Evolutionary conservation across 2,113 vertebrate species (phyloP).

Genomic region (Hippocampus guttulatus): DNA sequence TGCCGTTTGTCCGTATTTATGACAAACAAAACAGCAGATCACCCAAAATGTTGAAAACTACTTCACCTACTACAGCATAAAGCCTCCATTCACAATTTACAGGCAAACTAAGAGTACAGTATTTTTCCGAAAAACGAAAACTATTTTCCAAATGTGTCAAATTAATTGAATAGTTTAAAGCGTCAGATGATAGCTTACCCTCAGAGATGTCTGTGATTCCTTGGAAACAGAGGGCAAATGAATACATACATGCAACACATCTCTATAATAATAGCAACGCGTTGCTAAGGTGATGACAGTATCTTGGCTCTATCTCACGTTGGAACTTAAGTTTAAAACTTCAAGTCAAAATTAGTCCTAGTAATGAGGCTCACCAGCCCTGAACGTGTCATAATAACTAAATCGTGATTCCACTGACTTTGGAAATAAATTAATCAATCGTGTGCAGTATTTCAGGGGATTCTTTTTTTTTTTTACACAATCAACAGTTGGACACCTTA

Average conservation of each 20-base stretch:
- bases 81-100: not conserved
- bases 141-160: not conserved
- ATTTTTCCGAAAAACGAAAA: not conserved
- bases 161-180: not conserved
- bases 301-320: no score
- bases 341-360: not conserved
- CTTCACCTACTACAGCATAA: not conserved
- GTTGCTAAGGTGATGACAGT: not conserved
- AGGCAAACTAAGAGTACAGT: not conserved
- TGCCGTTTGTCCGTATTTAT: not conserved
- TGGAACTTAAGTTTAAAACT: not conserved
- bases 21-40: not conserved
- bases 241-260: not conserved
- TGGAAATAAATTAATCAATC: not conserved
- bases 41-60: not conserved
- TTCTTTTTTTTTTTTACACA: not conserved
- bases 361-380: no score
- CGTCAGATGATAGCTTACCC: constrained; percentile 19
- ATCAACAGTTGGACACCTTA: not conserved
- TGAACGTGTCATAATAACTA: not conserved
- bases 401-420: not conserved
- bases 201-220: constrained; percentile 7
- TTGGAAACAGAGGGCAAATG: constrained; percentile 1
- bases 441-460: not conserved
- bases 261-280: not conserved